phyloP scores from a whole-genome alignment of 1,140 invertebrate genomes.

The Drosophila erecta region DNA sequence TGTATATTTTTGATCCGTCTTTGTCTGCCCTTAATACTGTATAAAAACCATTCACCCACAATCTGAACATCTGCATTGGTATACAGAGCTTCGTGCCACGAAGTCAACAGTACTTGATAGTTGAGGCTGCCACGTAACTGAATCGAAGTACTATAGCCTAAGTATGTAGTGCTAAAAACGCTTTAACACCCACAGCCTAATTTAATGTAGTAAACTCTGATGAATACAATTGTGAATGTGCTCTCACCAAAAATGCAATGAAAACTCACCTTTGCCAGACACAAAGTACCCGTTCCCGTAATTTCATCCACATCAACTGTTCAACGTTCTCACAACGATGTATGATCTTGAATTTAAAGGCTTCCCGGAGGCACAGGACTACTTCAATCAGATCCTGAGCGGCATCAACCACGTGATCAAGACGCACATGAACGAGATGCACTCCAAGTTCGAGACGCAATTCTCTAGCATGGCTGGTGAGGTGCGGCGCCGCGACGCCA shows the following conservation, averaged over 20 bases:
- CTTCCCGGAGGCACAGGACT: slow-evolving; percentile 88
- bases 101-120: slow-evolving; percentile 2
- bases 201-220: slow-evolving; percentile 50
- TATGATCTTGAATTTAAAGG: slow-evolving; percentile 59
- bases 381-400: slow-evolving; percentile 89
- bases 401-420: slow-evolving; percentile 92
- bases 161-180: slow-evolving; percentile 38
- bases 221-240: slow-evolving; percentile 18
- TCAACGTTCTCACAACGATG: slow-evolving; percentile 1
- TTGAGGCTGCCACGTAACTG: slow-evolving; percentile 29
- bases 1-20: not conserved
- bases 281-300: not conserved
- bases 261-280: slow-evolving; percentile 33
- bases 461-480: slow-evolving; percentile 91
- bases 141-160: slow-evolving; percentile 2
- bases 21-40: not conserved
- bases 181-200: slow-evolving; percentile 41
- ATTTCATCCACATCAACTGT: not conserved
- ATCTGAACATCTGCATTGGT: slow-evolving; percentile 8
- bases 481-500: slow-evolving; percentile 90
- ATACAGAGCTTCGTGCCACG: not conserved
- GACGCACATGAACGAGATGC: slow-evolving; percentile 88
- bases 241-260: slow-evolving; percentile 21
- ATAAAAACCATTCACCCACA: not conserved
- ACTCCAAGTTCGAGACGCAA: slow-evolving; percentile 88